Base-by-base conservation (phyloP, 2,797 vertebrate species). In the Synaphobranchus kaupii region DNA sequence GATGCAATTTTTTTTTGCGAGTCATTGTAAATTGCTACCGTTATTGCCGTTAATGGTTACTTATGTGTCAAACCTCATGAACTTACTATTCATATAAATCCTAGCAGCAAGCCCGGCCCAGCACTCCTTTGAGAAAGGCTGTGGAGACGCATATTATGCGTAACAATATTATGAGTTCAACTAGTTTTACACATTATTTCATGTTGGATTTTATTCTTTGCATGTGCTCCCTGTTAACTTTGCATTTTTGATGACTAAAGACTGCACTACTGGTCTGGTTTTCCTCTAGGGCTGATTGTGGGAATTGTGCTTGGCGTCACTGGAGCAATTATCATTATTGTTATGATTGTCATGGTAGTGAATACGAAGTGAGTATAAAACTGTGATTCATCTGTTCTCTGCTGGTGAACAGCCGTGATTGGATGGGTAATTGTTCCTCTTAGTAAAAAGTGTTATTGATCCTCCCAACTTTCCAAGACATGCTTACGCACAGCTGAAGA, bases 201-300 rank as follows among this genome's bases (percentile, higher is more conserved):
- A 8, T 7, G 7, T 10, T 68, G 25, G 12, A 31, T 31, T n/a
- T n/a, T 68, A n/a, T n/a, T 28, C 63, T 7, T 68, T 60, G 15
- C 58, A 25, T 60, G 58, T 22, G 22, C 20, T 60, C 4, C 17
- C 58, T 4, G 8, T 28, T 34, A 28, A 76, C 13, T 39, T 20
- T 22, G n/a, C 4, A 76, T 39, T 31, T 20, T 44, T 76, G 31
- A 25, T 25, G 22, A 48, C 39, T 48, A 78, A 48, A 25, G 22
- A 31, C 76, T 80, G 20, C 76, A 48, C 25, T 80, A 10, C 7
- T 58, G 8, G 47, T 56, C 58, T 13, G 22, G 25, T 56, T 60
- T 85, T 86, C 39, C 52, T 68, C 87, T 92, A 96, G 95, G 92
- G 1, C 91, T 96, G 87, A 95, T 96, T 88, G 89, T 92, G 81